These are phyloP conservation scores for Benthosema pterotum DNA, from an alignment of 2,797 vertebrate species.

Conservation along the genomic window DNA sequence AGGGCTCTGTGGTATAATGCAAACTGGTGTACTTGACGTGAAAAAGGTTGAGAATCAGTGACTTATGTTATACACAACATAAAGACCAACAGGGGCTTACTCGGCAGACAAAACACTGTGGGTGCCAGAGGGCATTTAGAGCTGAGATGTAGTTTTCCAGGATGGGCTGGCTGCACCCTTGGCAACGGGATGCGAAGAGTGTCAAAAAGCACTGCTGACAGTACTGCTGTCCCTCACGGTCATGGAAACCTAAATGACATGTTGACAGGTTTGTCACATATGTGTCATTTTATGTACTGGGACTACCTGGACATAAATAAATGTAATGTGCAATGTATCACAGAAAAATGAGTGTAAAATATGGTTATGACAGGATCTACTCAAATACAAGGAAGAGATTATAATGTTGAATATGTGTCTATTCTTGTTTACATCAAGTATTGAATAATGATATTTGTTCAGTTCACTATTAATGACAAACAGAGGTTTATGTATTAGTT, in stretches of 20 bases:
- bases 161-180: constrained; percentile 89
- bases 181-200: constrained; percentile 90
- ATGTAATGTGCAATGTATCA: too few species aligned
- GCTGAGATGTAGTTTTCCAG: constrained; percentile 96
- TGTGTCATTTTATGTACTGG: too few species aligned
- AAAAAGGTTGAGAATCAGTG: too few species aligned
- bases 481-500: neutral
- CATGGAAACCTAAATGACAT: constrained; percentile 86
- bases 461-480: neutral
- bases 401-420: too few species aligned
- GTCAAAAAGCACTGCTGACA: constrained; percentile 91
- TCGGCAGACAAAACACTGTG: constrained; percentile 92
- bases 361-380: too few species aligned
- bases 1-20: too few species aligned
- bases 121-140: constrained; percentile 91
- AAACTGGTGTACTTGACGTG: too few species aligned
- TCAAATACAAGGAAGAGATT: too few species aligned
- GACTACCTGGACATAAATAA: too few species aligned
- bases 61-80: neutral
- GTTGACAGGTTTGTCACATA: neutral
- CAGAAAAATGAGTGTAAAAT: too few species aligned
- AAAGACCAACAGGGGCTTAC: constrained; percentile 69
- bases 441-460: too few species aligned
- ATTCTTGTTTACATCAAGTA: too few species aligned
- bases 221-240: constrained; percentile 90